phyloP scores from a whole-genome alignment of 2,113 vertebrate species.

The Poeciliopsis prolifica region DNA sequence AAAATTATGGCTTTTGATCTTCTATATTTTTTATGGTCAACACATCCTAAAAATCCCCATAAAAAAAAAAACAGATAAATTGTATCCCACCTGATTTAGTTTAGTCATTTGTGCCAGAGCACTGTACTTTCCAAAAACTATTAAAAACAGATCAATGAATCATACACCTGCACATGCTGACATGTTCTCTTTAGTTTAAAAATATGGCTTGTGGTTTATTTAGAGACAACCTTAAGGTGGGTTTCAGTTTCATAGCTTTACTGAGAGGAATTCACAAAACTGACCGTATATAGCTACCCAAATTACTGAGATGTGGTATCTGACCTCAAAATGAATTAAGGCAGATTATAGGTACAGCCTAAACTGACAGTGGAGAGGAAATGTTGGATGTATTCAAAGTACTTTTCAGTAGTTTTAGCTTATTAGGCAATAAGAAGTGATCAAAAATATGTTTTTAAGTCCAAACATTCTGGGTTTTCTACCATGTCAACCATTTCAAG shows the following conservation, averaged over 20 bases:
- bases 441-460: too few species aligned
- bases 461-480: too few species aligned
- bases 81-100: not conserved
- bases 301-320: constrained; percentile 4
- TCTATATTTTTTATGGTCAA: not conserved
- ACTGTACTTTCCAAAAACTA: not conserved
- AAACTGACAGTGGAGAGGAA: too few species aligned
- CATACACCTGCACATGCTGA: constrained; percentile 6
- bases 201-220: not conserved
- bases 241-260: constrained; percentile 4
- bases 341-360: not conserved
- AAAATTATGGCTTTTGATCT: constrained; percentile 1
- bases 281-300: constrained; percentile 1
- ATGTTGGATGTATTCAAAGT: too few species aligned
- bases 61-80: not conserved
- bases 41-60: not conserved
- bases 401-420: too few species aligned
- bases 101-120: not conserved
- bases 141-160: constrained; percentile 13
- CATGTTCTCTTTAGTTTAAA: constrained; percentile 2
- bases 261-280: not conserved
- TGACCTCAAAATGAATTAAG: constrained; percentile 10
- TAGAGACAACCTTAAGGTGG: not conserved
- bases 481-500: too few species aligned
- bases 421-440: too few species aligned